Evolutionary conservation across 2,888 invertebrate genomes (phyloP).

Genomic region (Ecliptopera silaceata): DNA sequence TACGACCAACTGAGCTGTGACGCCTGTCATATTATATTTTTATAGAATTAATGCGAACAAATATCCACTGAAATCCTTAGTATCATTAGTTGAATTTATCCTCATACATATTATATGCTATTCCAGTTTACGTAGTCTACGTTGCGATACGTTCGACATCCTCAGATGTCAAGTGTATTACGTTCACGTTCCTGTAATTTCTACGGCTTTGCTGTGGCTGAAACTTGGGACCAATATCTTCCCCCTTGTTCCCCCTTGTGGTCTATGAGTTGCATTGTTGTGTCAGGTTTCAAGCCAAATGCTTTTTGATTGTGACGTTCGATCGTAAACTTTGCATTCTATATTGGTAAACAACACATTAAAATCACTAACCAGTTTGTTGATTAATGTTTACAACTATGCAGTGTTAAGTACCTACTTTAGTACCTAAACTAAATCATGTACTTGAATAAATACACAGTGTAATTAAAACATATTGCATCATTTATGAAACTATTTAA

Average conservation of each 20-base stretch:
- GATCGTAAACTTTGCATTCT: background rate
- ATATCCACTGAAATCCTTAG: too few relatives aligned
- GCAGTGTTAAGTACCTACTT: too few relatives aligned
- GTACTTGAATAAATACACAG: too few relatives aligned
- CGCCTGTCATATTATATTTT: too few relatives aligned
- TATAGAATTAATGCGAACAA: too few relatives aligned
- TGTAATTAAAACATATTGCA: too few relatives aligned
- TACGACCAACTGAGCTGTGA: too few relatives aligned
- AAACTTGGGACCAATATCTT: slow-evolving; percentile 9
- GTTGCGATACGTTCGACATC: slow-evolving; percentile 5
- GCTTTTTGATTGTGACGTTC: background rate
- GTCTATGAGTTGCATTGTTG: slow-evolving; percentile 10
- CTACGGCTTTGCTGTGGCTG: slow-evolving; percentile 9
- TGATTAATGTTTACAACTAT: background rate
- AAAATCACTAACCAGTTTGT: background rate
- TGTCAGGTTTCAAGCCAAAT: slow-evolving; percentile 3
- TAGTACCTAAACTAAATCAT: too few relatives aligned
- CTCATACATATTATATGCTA: background rate
- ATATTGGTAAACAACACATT: background rate
- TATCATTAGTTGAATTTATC: background rate
- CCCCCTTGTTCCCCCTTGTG: slow-evolving; percentile 15
- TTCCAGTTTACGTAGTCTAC: background rate
- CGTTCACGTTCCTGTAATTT: slow-evolving; percentile 13
- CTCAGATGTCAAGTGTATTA: slow-evolving; percentile 6
- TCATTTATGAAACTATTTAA: background rate